Evolutionary conservation across 1,140 invertebrate species (phyloP), one percentile per base, ranked within the genome.

Genomic region (Drosophila truncata): DNA sequence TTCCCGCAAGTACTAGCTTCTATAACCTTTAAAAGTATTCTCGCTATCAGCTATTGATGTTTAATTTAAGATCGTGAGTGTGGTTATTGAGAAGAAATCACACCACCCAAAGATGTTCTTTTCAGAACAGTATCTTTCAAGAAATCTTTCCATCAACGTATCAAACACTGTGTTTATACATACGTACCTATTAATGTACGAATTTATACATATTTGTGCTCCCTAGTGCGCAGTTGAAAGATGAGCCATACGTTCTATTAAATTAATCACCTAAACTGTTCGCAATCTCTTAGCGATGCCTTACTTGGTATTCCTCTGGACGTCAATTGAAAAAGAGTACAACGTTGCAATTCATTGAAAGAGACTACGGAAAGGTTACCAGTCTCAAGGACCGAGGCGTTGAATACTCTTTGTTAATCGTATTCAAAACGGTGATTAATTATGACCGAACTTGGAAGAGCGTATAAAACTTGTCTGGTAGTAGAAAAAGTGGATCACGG

Each of bases 161-260:
- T 14, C 50, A 20, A 33, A 16, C 11, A 20, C 16, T 4, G 18
- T 20, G 58, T 27, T 23, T 37, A 57, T 33, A 16, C 27, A 18
- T 42, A 18, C 50, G 16, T 50, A 13, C 27, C 0, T 29, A 27
- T 31, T 23, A 35, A 27, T 46, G 20, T 33, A 62, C 16, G 11
- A 10, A 46, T 46, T 6, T 47, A 16, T 25, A 16, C 9, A 47
- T 33, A 44, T 60, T 44, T 42, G 18, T 20, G 2, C 10, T n/a
- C 11, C 4, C 14, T 20, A 55, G 31, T 67, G 66, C 66, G 66
- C 66, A 70, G 37, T 70, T 70, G 14, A 65, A 31, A 69, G 46
- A 69, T 47, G 33, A 66, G 46, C 29, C 29, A 55, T 35, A 46
- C 16, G 41, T n/a, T 14, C 3, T 25, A 63, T 41, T 31, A 25